Conservation (phyloP, 2,797 vertebrate genomes). For the Synanceia verrucosa region DNA sequence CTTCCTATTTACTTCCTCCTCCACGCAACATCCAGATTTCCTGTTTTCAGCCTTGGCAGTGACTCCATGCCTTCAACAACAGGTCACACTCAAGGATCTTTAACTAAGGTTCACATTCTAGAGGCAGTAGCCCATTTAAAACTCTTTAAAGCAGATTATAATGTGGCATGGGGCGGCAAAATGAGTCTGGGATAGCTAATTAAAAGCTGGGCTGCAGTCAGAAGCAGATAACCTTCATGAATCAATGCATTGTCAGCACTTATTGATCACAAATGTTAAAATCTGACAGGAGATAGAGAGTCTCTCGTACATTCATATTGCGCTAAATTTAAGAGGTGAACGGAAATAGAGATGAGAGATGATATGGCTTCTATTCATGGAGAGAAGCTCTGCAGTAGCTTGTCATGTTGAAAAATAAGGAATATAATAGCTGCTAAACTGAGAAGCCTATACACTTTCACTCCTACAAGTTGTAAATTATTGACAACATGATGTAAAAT, state of each 20-base stretch:
- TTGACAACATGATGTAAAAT: conserved; percentile 53
- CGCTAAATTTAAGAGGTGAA: conserved; percentile 65
- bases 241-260: conserved; percentile 33
- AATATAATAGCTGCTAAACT: conserved; percentile 62
- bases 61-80: conserved; percentile 19
- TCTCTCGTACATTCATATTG: conserved; percentile 45
- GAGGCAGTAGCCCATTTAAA: neutral
- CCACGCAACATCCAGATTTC: conserved; percentile 13
- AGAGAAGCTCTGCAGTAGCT: conserved; percentile 34
- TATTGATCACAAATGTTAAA: conserved; percentile 66
- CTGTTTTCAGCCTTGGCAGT: conserved; percentile 29
- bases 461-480: conserved; percentile 52
- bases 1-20: conserved; percentile 12
- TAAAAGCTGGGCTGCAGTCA: conserved; percentile 26
- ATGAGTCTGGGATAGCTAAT: conserved; percentile 30
- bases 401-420: conserved; percentile 65
- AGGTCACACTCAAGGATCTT: conserved; percentile 40
- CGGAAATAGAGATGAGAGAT: conserved; percentile 72
- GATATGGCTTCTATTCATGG: conserved; percentile 69
- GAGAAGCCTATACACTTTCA: conserved; percentile 50
- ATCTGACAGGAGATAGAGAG: conserved; percentile 42
- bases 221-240: conserved; percentile 40
- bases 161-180: neutral
- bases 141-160: conserved; percentile 21
- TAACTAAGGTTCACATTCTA: conserved; percentile 18